Conservation (phyloP, 1,140 invertebrate genomes). For the Drosophila ambigua region DNA sequence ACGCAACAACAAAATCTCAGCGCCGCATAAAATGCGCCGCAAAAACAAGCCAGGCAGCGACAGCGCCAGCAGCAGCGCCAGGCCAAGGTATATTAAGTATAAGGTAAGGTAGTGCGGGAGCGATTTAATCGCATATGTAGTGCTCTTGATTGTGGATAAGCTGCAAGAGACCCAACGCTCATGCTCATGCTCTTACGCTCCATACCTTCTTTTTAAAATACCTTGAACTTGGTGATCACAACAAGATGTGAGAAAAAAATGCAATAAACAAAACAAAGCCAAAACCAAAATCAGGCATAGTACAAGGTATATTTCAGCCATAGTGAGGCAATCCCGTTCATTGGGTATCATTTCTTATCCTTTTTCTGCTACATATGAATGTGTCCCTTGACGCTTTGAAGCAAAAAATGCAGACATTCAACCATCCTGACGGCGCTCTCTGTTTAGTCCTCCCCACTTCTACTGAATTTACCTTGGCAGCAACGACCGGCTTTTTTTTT, state of each 20-base stretch:
- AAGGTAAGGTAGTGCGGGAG: conserved; percentile 5
- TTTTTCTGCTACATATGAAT: too few relatives aligned
- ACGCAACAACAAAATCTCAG: conserved; percentile 20
- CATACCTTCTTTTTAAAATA: too few relatives aligned
- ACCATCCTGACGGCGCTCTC: too few relatives aligned
- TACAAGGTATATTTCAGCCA: background rate
- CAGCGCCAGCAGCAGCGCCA: conserved; percentile 14
- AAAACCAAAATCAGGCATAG: conserved; percentile 45
- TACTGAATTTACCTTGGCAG: too few relatives aligned
- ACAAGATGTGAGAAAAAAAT: conserved; percentile 31
- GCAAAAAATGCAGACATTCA: too few relatives aligned
- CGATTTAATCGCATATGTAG: conserved; percentile 4
- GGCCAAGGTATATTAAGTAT: conserved; percentile 3
- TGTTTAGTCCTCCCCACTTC: too few relatives aligned
- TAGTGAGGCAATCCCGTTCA: background rate
- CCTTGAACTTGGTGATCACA: conserved; percentile 22
- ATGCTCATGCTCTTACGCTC: too few relatives aligned
- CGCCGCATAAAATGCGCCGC: conserved; percentile 50
- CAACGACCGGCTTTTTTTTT: conserved; percentile 61
- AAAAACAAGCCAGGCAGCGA: conserved; percentile 34
- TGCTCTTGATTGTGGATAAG: background rate
- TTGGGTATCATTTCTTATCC: background rate
- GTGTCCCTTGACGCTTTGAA: too few relatives aligned
- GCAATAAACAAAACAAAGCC: conserved; percentile 16
- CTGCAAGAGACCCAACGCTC: too few relatives aligned